phyloP scores from a whole-genome alignment of 2,888 invertebrate species.

The Drosophila niveifrons region DNA sequence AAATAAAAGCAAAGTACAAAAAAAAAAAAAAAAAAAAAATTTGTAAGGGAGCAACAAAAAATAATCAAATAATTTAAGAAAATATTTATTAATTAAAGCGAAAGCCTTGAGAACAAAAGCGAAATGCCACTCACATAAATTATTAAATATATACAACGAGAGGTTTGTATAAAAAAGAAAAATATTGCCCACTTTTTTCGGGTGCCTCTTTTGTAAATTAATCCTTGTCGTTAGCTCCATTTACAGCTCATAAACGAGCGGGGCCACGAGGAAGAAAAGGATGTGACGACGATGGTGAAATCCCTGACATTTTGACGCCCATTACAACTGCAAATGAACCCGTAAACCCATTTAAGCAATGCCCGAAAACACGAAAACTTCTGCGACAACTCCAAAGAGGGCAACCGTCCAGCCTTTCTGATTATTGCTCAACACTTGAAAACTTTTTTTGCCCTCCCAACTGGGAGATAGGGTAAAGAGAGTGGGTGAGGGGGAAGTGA shows the following conservation, averaged over 20 bases:
- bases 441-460: conserved; percentile 49
- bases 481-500: conserved; percentile 5
- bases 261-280: conserved; percentile 27
- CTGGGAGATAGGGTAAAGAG: neutral
- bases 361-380: conserved; percentile 68
- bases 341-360: conserved; percentile 77
- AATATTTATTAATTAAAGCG: conserved; percentile 7
- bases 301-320: conserved; percentile 71
- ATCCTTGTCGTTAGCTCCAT: conserved; percentile 54
- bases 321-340: conserved; percentile 77
- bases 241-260: conserved; percentile 66
- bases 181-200: conserved; percentile 33
- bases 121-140: conserved; percentile 6
- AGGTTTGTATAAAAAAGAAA: conserved; percentile 1
- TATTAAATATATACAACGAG: conserved; percentile 15
- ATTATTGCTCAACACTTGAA: conserved; percentile 79
- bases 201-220: conserved; percentile 47
- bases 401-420: conserved; percentile 71
- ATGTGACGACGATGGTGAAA: conserved; percentile 46
- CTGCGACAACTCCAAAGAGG: conserved; percentile 45
- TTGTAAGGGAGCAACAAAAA: conserved; percentile 10
- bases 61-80: conserved; percentile 9
- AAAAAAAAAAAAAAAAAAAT: no score
- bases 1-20: no score
- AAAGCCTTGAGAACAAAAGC: neutral